Base-by-base conservation (phyloP, 2,888 invertebrate species). In the Lepidocyrtinus sp. region DNA sequence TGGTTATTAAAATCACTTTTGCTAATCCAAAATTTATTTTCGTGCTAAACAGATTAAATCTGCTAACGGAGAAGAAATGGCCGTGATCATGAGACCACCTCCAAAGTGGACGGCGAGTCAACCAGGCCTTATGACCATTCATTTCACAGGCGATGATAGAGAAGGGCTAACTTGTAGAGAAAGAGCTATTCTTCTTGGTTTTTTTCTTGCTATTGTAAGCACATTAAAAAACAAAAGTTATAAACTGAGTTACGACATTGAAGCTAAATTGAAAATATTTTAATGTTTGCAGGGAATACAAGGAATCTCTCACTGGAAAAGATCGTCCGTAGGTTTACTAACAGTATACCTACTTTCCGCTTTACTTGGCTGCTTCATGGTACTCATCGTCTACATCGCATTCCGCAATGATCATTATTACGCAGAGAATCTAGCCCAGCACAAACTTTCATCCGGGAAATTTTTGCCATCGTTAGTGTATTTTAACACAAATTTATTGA, bases 41-140 rank as follows among this genome's bases (percentile, higher is more conserved):
- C 9, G 15, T 45, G 15, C 12, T n/a, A 24, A 24, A 12, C 22
- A 81, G 81, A 76, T 81, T 24, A 76, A 73, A 69, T 76, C 81
- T 1, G 76, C n/a, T 9, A 59, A 21, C 17, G 81, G 81, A 0
- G 76, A 81, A 19, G 81, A 81, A 46, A 64, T 81, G 12, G 81
- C 81, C 7, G 68, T 76, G 19, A 81, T 81, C 19, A 68, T 67
- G 62, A 64, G 69, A 25, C 69, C 81, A 3, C 76, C 76, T 55
- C 76, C 76, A 19, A 81, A 81, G 62, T 81, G 81, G 81, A 81
- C 81, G 1, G 67, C 71, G 1, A 73, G 75, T 63, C 75, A 76
- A 68, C 50, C 81, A 1, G 76, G 75, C 9, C 67, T 76, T 17
- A 81, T 81, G 81, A 76, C 75, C 1, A 72, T 81, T 3, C 72